Percentiles rank a stretch among this genome's conserved stretches.
These are phyloP conservation scores for Synanthedon andrenaeformis DNA, from an alignment of 2,888 invertebrate species.

Conservation along the genomic window DNA sequence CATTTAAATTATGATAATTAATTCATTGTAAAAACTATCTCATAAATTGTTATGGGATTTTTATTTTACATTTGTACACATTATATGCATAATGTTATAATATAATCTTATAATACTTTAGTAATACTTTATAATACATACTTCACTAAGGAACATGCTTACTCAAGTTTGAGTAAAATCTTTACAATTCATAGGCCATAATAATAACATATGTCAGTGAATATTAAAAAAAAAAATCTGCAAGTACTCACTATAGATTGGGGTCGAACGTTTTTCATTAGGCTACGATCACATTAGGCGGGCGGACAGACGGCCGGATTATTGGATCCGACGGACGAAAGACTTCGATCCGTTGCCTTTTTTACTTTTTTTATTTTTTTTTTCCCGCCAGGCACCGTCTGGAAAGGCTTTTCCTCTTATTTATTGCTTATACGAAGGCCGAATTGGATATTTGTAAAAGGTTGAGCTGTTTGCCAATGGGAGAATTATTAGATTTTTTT, in stretches of 20 bases:
- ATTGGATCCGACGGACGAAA: constrained; percentile 70
- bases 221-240: background rate
- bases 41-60: too few species aligned
- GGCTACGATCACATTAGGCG: constrained; percentile 68
- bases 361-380: constrained; percentile 36
- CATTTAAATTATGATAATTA: too few species aligned
- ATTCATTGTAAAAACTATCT: too few species aligned
- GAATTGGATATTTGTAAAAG: constrained; percentile 68
- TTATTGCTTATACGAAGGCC: constrained; percentile 68
- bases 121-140: too few species aligned
- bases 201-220: too few species aligned
- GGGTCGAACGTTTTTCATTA: constrained; percentile 59
- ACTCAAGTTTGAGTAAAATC: too few species aligned
- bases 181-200: too few species aligned
- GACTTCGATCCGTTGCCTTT: constrained; percentile 65
- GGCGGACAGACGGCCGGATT: constrained; percentile 67
- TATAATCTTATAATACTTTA: too few species aligned
- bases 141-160: too few species aligned
- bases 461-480: constrained; percentile 49
- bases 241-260: constrained; percentile 27
- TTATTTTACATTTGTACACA: too few species aligned
- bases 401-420: constrained; percentile 69
- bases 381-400: constrained; percentile 48
- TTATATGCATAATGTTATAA: too few species aligned
- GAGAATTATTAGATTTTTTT: constrained; percentile 42